These are phyloP conservation scores for Syrphus vitripennis DNA, from an alignment of 2,888 invertebrate species.

Conservation along the genomic window DNA sequence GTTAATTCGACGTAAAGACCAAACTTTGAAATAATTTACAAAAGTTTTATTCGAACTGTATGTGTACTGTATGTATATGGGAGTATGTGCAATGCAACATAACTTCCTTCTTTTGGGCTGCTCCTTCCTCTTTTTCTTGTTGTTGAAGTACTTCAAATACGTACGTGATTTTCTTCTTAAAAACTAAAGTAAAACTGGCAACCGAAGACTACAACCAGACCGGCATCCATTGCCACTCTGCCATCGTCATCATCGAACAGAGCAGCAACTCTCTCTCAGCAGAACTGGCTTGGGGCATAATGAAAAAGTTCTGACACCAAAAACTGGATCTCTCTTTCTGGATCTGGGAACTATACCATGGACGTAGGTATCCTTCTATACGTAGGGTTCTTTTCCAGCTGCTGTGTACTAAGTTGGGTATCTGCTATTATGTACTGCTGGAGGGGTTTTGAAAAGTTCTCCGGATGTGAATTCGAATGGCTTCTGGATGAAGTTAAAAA, in stretches of 20 bases:
- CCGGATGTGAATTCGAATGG: conserved; percentile 29
- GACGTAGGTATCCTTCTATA: conserved; percentile 2
- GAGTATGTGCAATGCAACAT: conserved; percentile 23
- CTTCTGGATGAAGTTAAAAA: conserved; percentile 56
- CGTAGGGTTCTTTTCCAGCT: neutral
- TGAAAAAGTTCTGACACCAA: conserved; percentile 42
- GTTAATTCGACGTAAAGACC: conserved; percentile 69
- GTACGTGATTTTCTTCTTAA: conserved; percentile 63
- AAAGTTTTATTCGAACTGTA: conserved; percentile 65
- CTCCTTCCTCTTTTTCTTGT: neutral
- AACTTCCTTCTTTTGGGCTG: neutral
- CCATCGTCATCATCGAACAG: neutral
- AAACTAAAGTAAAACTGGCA: conserved; percentile 37
- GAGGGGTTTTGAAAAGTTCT: conserved; percentile 37
- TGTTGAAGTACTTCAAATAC: conserved; percentile 13
- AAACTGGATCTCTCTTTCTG: neutral
- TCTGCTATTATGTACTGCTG: conserved; percentile 33
- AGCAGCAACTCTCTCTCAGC: too few species aligned
- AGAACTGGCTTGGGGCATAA: conserved; percentile 18
- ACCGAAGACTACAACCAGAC: conserved; percentile 21
- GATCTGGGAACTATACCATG: neutral
- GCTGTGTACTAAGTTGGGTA: conserved; percentile 1
- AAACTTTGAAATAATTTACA: conserved; percentile 70
- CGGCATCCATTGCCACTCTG: neutral
- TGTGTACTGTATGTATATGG: conserved; percentile 32